Conservation (phyloP, 2,113 vertebrate species). For the Bothrops jararaca region DNA sequence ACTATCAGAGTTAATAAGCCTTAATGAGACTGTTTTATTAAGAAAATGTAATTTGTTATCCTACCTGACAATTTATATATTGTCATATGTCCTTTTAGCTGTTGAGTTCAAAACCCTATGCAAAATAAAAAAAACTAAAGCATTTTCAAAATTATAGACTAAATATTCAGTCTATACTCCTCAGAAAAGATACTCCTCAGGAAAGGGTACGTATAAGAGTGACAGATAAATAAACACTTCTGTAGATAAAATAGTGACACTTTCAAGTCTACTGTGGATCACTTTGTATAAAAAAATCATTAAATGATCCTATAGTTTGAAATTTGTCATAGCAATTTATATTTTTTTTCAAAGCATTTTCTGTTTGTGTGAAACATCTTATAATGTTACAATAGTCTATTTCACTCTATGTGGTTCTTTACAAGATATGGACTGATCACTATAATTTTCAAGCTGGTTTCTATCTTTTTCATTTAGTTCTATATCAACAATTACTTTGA, state of each 20-base stretch:
- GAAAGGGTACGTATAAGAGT: neutral
- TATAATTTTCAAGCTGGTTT: too few species aligned
- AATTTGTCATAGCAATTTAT: neutral
- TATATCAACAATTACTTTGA: too few species aligned
- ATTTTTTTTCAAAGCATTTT: neutral
- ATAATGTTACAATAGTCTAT: too few species aligned
- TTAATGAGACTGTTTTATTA: slow-evolving; percentile 23
- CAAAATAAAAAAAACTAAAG: neutral
- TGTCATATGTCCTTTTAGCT: neutral
- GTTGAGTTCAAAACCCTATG: neutral
- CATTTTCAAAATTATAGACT: neutral
- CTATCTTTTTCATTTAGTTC: too few species aligned
- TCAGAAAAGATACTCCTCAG: neutral
- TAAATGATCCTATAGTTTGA: neutral
- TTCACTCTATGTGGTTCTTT: too few species aligned
- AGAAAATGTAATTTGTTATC: neutral
- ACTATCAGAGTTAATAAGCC: slow-evolving; percentile 40
- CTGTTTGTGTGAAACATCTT: neutral
- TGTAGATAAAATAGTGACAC: neutral
- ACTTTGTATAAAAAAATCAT: neutral
- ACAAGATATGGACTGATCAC: too few species aligned
- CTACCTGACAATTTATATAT: neutral
- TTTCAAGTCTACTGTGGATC: neutral
- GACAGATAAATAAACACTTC: neutral
- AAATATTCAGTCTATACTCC: neutral